A percentile compares a stretch with the other conserved stretches of the same genome.
phyloP scores from a whole-genome alignment of 2,797 vertebrate genomes.

The Falco columbarius region DNA sequence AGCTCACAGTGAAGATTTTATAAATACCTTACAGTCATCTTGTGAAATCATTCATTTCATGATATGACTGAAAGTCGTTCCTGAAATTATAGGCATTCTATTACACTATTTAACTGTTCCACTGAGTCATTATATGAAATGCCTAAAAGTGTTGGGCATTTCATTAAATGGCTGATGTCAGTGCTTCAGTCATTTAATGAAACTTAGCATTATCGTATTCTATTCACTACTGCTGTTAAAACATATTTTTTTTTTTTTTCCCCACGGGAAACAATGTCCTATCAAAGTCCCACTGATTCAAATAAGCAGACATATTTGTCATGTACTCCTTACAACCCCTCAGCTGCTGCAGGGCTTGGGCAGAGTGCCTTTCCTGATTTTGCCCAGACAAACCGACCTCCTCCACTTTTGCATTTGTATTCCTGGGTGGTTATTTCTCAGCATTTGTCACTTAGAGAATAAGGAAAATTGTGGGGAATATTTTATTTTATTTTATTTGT shows the following conservation, averaged over 20 bases:
- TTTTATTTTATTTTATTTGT: not conserved
- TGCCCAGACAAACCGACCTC: not conserved
- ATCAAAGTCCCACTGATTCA: not conserved
- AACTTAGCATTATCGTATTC: slow-evolving; percentile 7
- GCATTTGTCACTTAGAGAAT: not conserved
- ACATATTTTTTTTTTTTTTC: not conserved
- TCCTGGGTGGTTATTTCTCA: not conserved
- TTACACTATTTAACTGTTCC: slow-evolving; percentile 34
- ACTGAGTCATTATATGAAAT: not conserved
- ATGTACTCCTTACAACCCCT: not conserved
- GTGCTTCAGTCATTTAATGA: not conserved
- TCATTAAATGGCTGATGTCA: slow-evolving; percentile 18
- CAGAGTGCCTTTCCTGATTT: not conserved
- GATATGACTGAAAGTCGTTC: slow-evolving; percentile 6
- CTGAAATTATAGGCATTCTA: slow-evolving; percentile 42
- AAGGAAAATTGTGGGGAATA: not conserved
- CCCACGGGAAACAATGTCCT: slow-evolving; percentile 12
- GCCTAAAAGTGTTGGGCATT: not conserved
- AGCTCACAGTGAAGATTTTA: slow-evolving; percentile 37
- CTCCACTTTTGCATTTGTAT: not conserved
- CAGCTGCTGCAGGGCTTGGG: not conserved
- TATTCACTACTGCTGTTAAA: slow-evolving; percentile 9
- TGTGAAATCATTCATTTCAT: slow-evolving; percentile 42
- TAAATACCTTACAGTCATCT: slow-evolving; percentile 26
- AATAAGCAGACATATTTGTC: slow-evolving; percentile 15